A percentile compares a stretch with the other conserved stretches of the same genome.
Evolutionary conservation across 2,888 invertebrate genomes (phyloP).

Genomic region (Tipula vernalis): DNA sequence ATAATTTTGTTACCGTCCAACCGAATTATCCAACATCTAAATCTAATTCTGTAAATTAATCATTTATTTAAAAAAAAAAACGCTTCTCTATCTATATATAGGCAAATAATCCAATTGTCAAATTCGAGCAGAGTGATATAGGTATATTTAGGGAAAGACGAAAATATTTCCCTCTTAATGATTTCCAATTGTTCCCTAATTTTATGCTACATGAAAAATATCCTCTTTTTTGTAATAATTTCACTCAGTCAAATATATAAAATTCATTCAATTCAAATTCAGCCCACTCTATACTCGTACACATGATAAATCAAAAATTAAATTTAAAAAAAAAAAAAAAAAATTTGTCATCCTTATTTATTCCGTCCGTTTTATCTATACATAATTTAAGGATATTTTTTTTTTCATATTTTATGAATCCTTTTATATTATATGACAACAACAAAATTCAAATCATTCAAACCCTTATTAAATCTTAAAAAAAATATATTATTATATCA

Average conservation of each 20-base stretch:
- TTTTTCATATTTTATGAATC: neutral
- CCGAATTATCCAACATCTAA: neutral
- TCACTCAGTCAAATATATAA: neutral
- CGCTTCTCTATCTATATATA: no score
- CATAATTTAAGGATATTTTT: no score
- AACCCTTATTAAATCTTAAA: neutral
- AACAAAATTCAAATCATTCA: neutral
- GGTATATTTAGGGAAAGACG: neutral
- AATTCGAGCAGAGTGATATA: neutral
- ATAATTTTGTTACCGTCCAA: neutral
- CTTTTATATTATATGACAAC: neutral
- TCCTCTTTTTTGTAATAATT: neutral
- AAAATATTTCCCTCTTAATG: neutral
- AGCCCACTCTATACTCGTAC: neutral
- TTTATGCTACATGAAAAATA: neutral
- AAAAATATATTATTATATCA: neutral
- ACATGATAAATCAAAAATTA: neutral
- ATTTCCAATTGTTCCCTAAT: neutral
- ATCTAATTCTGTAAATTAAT: neutral
- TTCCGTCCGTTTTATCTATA: neutral
- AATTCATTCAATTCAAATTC: neutral
- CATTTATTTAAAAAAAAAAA: neutral
- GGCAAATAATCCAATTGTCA: neutral
- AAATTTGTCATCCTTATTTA: neutral
- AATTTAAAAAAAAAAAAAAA: neutral